Evolutionary conservation across 2,797 vertebrate species (phyloP), one percentile per base, ranked within the genome.

Genomic region (Sebastes reedi): DNA sequence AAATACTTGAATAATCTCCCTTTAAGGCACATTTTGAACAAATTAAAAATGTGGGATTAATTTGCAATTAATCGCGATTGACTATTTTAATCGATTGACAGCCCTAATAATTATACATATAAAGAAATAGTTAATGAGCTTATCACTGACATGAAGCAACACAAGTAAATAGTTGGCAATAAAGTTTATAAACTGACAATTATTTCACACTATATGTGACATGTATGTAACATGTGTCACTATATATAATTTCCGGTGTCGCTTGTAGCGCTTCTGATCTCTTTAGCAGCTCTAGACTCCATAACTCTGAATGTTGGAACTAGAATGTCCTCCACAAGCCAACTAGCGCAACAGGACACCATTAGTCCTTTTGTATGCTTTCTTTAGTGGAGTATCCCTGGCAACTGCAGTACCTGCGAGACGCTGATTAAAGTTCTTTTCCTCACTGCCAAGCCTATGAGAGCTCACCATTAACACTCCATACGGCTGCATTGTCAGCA

Each of bases 341-440:
- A 94, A 82, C 68, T 36, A 54, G 79, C 89, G 42, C 92, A 90
- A 89, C 91, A 86, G 90, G 94, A 93, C 84, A 80, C 89, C 90
- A 94, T 93, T 91, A 93, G 84, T 84, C 87, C 90, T 91, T 91
- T 91, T 91, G 92, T 91, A 80, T 80, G 72, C 81, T 88, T 86
- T 91, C 89, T 93, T 91, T 85, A 79, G 80, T 83, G 81, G 50
- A 64, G 91, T 93, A 83, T 92, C 93, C 90, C 69, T 94, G 91
- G 93, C 92, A 94, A 95, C 90, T 20, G 80, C 89, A 77, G 87
- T 87, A 94, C 91, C 91, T 92, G 83, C 67, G 91, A 94, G 91
- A 89, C 84, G 81, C 84, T 93, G 90, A 94, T 95, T 92, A 88
- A 91, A 93, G 86, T 91, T 89, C 78, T 90, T 86, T 89, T 87